Evolutionary conservation across 1,140 invertebrate genomes (phyloP), one percentile per base, ranked within the genome.

Genomic region (Lordiphosa mommai): DNA sequence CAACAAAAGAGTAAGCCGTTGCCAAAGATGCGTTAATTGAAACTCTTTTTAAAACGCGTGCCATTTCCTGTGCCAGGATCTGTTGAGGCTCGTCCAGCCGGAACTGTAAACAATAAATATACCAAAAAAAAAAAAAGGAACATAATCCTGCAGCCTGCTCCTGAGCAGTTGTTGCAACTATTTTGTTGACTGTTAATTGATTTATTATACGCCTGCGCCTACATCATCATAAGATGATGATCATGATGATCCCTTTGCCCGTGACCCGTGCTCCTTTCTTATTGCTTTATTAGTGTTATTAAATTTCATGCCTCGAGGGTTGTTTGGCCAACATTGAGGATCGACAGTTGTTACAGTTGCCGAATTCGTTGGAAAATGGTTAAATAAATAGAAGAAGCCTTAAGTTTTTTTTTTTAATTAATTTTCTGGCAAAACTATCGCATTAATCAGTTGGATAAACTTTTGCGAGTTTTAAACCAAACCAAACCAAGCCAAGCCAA

Each of bases 91-190:
- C 72, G 72, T 69, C 76, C 76, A 84, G 68, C 77, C 77, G 77
- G 77, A 84, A 84, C 77, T 84, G 77, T 84, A 82, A 82, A 82
- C 76, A 82, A 82, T 82, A 82, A 76, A 84, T 84, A 84, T 33
- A 37, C 40, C 8, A 37, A 16, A 14, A 6, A 17, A 43, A 23
- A 40, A 17, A 16, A 40, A 16, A 40, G 16, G 37, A 40, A 10
- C 29, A 16, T 71, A 80, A 71, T 80, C 76, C 46, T 66, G 56
- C 52, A 60, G 52, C 29, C n/a, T n/a, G n/a, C n/a, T n/a, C 20
- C 20, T 23, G 20, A 52, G 34, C 12, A 20, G 43, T 20, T 59
- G 20, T 29, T 13, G 10, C 43, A 60, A 16, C 56, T 59, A 59
- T 63, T 63, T 58, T 59, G 68, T 63, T 38, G 59, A 32, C 29